Percentiles rank a stretch among this genome's conserved stretches.
Evolutionary conservation across 2,113 vertebrate species (phyloP).

Genomic region (Orycteropus afer): DNA sequence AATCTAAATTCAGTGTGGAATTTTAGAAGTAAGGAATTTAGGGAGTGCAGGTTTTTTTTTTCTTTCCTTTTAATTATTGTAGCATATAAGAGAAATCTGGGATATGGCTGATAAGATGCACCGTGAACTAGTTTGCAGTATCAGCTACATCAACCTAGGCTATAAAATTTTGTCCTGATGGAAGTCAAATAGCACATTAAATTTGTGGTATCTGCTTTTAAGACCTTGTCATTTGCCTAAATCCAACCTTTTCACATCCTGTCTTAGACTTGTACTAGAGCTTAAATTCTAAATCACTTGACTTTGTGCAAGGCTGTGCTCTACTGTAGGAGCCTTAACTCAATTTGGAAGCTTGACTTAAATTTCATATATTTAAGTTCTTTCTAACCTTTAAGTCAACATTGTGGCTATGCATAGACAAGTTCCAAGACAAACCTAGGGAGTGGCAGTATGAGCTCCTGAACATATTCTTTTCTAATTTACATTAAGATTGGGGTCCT

Average conservation of each 20-base stretch:
- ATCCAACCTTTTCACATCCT: background rate
- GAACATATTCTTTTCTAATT: too few relatives aligned
- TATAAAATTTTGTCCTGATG: background rate
- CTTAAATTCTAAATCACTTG: too few relatives aligned
- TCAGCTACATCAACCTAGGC: background rate
- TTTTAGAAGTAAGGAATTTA: background rate
- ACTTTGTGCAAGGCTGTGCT: too few relatives aligned
- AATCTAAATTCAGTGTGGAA: background rate
- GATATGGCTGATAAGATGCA: background rate
- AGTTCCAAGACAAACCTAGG: too few relatives aligned
- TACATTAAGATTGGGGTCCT: too few relatives aligned
- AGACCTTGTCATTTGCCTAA: background rate
- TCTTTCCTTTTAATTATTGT: background rate
- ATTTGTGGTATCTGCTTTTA: background rate
- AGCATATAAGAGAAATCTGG: background rate
- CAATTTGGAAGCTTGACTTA: too few relatives aligned
- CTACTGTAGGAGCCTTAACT: too few relatives aligned
- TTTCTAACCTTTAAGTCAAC: too few relatives aligned
- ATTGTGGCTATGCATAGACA: too few relatives aligned
- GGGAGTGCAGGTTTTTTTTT: background rate
- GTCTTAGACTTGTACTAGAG: too few relatives aligned
- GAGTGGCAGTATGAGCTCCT: too few relatives aligned
- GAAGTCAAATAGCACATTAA: background rate
- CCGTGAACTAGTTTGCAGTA: background rate
- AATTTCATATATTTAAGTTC: too few relatives aligned